Percentiles rank a stretch among this genome's conserved stretches.
Conservation (phyloP, 2,113 vertebrate genomes). For the Neomonachus schauinslandi region DNA sequence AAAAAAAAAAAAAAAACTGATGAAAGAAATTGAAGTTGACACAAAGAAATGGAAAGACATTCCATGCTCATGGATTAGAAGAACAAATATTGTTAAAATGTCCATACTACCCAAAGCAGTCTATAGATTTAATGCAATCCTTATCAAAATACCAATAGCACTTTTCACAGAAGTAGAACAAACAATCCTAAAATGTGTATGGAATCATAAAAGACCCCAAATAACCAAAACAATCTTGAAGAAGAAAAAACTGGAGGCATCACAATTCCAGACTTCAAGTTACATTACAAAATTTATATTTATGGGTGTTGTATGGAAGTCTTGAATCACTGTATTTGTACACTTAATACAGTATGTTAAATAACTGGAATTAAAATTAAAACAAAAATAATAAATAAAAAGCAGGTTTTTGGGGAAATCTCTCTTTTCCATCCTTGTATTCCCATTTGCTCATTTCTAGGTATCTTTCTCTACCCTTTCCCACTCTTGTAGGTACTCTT, state of each 20-base stretch:
- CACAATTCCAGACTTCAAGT: not conserved
- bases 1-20: no score
- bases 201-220: not conserved
- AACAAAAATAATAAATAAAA: not conserved
- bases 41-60: not conserved
- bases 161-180: not conserved
- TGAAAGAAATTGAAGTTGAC: not conserved
- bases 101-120: not conserved
- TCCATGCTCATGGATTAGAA: not conserved
- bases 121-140: not conserved
- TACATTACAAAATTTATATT: not conserved
- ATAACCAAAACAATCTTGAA: not conserved
- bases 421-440: not conserved
- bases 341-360: not conserved
- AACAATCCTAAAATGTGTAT: not conserved
- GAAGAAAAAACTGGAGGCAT: not conserved
- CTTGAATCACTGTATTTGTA: not conserved
- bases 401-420: not conserved
- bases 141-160: not conserved
- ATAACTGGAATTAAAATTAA: not conserved
- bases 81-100: not conserved
- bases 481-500: not conserved
- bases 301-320: not conserved
- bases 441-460: not conserved
- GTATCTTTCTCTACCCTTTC: not conserved